phyloP scores from a whole-genome alignment of 2,113 vertebrate genomes.

The Hoplias malabaricus region DNA sequence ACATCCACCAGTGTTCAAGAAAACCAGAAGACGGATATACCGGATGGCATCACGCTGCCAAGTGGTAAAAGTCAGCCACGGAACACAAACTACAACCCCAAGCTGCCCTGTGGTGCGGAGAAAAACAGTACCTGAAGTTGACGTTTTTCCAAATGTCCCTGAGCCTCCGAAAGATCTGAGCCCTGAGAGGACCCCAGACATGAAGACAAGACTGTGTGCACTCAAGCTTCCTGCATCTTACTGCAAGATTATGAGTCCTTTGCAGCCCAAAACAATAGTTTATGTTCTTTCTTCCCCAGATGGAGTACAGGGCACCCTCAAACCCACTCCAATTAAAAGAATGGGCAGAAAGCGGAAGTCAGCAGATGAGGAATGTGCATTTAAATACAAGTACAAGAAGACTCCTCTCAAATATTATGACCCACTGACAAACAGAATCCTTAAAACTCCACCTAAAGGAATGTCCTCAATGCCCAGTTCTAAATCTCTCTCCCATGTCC shows the following conservation, averaged over 20 bases:
- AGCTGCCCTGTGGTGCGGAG: constrained; percentile 74
- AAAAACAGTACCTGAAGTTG: constrained; percentile 53
- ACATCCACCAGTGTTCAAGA: constrained; percentile 49
- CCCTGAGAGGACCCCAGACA: constrained; percentile 73
- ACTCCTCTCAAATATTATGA: constrained; percentile 80
- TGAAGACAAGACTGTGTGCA: constrained; percentile 69
- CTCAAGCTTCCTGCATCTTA: constrained; percentile 75
- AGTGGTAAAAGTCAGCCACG: constrained; percentile 83
- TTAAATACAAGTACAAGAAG: constrained; percentile 81
- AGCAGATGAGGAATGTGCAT: constrained; percentile 62
- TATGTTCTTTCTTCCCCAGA: constrained; percentile 82
- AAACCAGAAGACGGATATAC: constrained; percentile 61
- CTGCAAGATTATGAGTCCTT: constrained; percentile 77
- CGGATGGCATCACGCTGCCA: constrained; percentile 83
- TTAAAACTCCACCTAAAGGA: constrained; percentile 72
- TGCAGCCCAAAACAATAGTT: constrained; percentile 80
- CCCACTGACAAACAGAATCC: constrained; percentile 75
- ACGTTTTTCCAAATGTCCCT: not conserved
- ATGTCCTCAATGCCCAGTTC: constrained; percentile 44
- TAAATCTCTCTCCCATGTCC: constrained; percentile 63
- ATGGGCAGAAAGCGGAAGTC: constrained; percentile 65
- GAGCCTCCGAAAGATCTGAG: constrained; percentile 19
- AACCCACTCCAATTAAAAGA: constrained; percentile 56
- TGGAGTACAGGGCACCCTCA: constrained; percentile 60
- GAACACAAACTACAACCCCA: constrained; percentile 78